Percentiles rank a stretch among this genome's conserved stretches.
Evolutionary conservation across 2,888 invertebrate genomes (phyloP).

Genomic region (Andricus curvator): DNA sequence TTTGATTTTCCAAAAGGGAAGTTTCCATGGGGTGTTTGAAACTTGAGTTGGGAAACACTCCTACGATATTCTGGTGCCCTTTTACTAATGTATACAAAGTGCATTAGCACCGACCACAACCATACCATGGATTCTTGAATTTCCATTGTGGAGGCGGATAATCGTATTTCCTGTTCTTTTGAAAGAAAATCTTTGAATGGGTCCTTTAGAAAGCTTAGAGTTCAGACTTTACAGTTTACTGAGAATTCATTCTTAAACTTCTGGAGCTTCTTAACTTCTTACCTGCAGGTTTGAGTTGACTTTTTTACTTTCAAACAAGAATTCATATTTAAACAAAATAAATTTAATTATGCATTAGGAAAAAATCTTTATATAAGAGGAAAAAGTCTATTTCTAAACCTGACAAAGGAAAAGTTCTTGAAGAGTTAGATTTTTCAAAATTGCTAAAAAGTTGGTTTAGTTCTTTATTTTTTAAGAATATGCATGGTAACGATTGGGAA

Average conservation of each 20-base stretch:
- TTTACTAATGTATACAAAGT: constrained; percentile 41
- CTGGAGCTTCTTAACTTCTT: neutral
- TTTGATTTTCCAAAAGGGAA: neutral
- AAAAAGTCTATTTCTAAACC: no score
- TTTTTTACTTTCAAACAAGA: no score
- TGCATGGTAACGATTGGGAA: no score
- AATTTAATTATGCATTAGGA: no score
- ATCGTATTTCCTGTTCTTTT: neutral
- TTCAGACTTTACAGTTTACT: no score
- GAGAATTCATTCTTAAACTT: neutral
- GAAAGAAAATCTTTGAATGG: neutral
- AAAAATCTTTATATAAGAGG: no score
- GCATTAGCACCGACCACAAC: constrained; percentile 10
- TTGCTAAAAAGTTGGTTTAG: no score
- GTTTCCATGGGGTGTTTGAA: neutral
- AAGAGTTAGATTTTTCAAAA: no score
- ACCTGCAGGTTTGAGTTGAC: no score
- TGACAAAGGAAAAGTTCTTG: no score
- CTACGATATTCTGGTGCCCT: constrained; percentile 45
- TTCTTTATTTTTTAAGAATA: no score
- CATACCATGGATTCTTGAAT: neutral
- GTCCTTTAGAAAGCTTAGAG: neutral
- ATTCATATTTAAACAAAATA: no score
- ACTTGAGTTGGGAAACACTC: constrained; percentile 16
- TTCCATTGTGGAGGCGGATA: neutral